Base-by-base conservation (phyloP, 2,113 vertebrate genomes). In the Myotis yumanensis region DNA sequence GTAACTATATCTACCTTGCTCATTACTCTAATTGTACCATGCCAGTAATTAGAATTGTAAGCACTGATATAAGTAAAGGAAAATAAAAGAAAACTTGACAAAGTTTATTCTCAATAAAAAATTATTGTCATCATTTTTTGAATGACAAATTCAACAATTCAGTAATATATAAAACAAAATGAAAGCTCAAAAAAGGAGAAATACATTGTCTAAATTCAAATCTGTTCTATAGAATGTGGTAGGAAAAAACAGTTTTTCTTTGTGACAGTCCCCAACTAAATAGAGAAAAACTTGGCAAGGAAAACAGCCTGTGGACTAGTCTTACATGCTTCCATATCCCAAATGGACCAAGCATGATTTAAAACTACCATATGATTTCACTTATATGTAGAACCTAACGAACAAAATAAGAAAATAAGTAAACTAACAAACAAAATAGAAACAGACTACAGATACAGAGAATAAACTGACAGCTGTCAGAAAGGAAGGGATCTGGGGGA, bases 221-320 rank as follows among this genome's bases (percentile, higher is more conserved):
- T 62, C 11, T 92, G 59, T 84, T 72, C 90, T 92, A 81, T 3
- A 46, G 18, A 28, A 92, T 52, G 8, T 35, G 23, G 16, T 57
- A 94, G 35, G 18, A 77, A 85, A 92, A 87, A 92, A 84, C 7
- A 75, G 51, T 48, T 91, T 69, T 84, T 88, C 46, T 79, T 73
- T 96, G 8, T 57, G 28, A 75, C 3, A 76, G 5, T 30, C n/a
- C 84, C 46, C 84, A 93, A 86, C n/a, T 68, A 80, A 76, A 64
- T 5, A 90, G 52, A 66, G 46, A 91, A 94, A 88, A 93, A 62
- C 9, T 35, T 89, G 68, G 43, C 69, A 91, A 80, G 10, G 3
- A 76, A 86, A 95, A 80, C 9, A 96, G 15, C n/a, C 86, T 52
- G 46, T 73, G n/a, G 16, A 79, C 59, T 52, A 86, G 71, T 92